These are phyloP conservation scores for Varanus komodoensis DNA, from an alignment of 2,113 vertebrate species.

Conservation along the genomic window DNA sequence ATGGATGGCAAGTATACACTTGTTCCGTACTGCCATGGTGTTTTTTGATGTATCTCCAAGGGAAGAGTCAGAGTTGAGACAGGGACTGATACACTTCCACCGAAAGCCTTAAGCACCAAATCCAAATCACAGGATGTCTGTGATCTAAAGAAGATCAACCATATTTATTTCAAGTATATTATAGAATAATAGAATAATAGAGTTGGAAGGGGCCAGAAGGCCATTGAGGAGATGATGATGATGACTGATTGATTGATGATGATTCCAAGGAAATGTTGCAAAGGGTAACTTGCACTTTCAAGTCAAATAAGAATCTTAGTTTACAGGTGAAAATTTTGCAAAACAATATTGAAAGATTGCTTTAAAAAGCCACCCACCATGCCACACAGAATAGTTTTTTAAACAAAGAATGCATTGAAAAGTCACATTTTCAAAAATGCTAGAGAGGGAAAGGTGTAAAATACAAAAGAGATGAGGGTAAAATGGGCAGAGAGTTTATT, in stretches of 20 bases:
- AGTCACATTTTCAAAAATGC: background rate
- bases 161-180: conserved; percentile 16
- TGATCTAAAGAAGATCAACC: conserved; percentile 32
- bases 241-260: background rate
- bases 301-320: conserved; percentile 8
- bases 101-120: conserved; percentile 47
- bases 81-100: conserved; percentile 54
- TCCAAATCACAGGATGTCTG: conserved; percentile 55
- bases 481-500: background rate
- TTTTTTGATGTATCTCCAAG: conserved; percentile 65
- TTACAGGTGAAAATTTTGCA: conserved; percentile 5
- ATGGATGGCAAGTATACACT: conserved; percentile 61
- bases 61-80: conserved; percentile 57
- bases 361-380: background rate
- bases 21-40: conserved; percentile 59
- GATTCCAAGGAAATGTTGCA: conserved; percentile 30
- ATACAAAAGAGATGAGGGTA: background rate
- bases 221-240: too few relatives aligned
- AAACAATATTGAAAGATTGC: too few relatives aligned
- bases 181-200: too few relatives aligned
- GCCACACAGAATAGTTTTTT: background rate
- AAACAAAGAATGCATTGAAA: background rate
- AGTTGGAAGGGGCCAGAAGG: too few relatives aligned
- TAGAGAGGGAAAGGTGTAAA: background rate
- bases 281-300: conserved; percentile 44